Base-by-base conservation (phyloP, 2,113 vertebrate species). In the Clarias magur region DNA sequence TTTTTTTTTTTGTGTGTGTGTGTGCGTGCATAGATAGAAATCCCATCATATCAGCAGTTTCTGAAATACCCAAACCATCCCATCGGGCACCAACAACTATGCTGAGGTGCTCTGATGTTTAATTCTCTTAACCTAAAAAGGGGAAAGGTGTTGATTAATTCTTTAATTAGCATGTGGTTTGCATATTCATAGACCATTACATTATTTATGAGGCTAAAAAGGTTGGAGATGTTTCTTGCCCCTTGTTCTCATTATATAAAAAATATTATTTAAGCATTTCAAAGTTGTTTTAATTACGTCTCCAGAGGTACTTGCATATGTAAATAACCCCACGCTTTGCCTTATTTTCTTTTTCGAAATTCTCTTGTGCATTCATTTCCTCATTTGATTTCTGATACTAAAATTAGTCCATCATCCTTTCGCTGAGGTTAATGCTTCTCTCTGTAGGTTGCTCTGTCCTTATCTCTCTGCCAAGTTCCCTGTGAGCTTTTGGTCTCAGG, bases 401-500 rank as follows among this genome's bases (percentile, higher is more conserved):
- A 67, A 84, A 60, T 70, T 19, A 80, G 62, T 80, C 42, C 59
- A 27, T 85, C 54, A 60, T 86, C 76, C 80, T 81, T 88, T 85
- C 65, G 73, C 78, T 60, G 63, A 83, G 75, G 27, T 80, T 57
- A 70, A 65, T 42, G 48, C 79, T 65, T 73, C 63, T 76, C 78
- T 27, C 83, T 27, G 68, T 56, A 60, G 80, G 48, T 30, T 34
- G 78, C 53, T 59, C 68, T 84, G 72, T 80, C 73, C 82, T 67
- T 59, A 34, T 83, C 62, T 57, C 10, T 54, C 65, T 81, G 85
- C 82, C 48, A 88, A 62, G 42, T 73, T 84, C 42, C 62, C 62
- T 38, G n/a, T 87, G 83, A 87, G 75, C 73, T 38, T 73, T 78
- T 62, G 53, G 73, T 84, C 54, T 88, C 59, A 65, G 86, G 75